Base-by-base conservation (phyloP, 2,888 invertebrate genomes). In the Tenthredo notha region DNA sequence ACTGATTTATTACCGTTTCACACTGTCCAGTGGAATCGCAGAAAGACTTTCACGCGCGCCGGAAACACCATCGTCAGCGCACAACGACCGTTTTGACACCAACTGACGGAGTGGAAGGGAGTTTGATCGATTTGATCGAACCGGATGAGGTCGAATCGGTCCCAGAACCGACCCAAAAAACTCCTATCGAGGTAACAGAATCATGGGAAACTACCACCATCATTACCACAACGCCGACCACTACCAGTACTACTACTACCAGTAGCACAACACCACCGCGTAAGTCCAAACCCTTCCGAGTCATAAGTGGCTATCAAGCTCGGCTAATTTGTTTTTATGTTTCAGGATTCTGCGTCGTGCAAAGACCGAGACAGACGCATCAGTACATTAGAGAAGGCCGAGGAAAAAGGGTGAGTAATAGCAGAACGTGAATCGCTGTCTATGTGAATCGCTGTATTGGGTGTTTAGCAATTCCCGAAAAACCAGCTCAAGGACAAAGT, bases 381-480 rank as follows among this genome's bases (percentile, higher is more conserved):
- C 97, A 98, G 94, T 96, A 96, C 89, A 97, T 98, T 90, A 96
- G 96, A 89, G 97, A 97, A 94, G 98, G 98, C 80, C 97, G 97
- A 90, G 97, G 97, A 88, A 97, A 97, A 94, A 94, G 98, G 94
- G 98, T 98, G 94, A 96, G 96, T 94, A 47, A 61, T 25, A 25
- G 12, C 29, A n/a, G 5, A 33, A 29, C 50, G 47, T 40, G 47
- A 50, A 43, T 29, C 18, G 77, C 9, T 33, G 10, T 40, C 15
- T 54, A 47, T n/a, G n/a, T n/a, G n/a, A n/a, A n/a, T n/a, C n/a
- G n/a, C n/a, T n/a, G 40, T 10, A 37, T 54, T 7, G 15, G 77
- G 47, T 18, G 77, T 10, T 18, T 50, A 54, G n/a, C 43, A 25
- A 77, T 50, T 29, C 10, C 40, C 15, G 12, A 54, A 37, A 25